Percentiles rank a stretch among this genome's conserved stretches.
Conservation (phyloP, 1,140 invertebrate species). For the Euwallacea fornicatus region DNA sequence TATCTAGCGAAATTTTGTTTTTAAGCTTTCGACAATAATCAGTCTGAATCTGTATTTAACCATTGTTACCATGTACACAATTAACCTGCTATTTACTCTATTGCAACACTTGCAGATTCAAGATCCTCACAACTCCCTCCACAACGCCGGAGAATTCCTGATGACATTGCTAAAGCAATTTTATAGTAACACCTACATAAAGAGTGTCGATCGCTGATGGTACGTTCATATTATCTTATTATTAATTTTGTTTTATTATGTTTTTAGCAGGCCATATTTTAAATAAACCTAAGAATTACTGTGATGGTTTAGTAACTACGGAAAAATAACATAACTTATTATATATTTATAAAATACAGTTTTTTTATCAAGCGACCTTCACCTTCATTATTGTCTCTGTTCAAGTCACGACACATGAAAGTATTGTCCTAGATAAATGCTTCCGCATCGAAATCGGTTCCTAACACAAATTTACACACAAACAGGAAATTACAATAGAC, state of each 20-base stretch:
- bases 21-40: neutral
- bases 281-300: constrained; percentile 1
- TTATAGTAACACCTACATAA: constrained; percentile 50
- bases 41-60: constrained; percentile 7
- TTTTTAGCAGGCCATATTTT: neutral
- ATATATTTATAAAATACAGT: too few relatives aligned
- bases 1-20: neutral
- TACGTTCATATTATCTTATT: neutral
- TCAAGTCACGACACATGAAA: too few relatives aligned
- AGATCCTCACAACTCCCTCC: constrained; percentile 51
- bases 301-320: neutral
- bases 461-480: too few relatives aligned
- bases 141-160: constrained; percentile 48
- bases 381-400: too few relatives aligned
- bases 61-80: constrained; percentile 11
- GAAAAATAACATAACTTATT: too few relatives aligned
- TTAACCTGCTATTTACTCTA: too few relatives aligned
- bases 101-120: constrained; percentile 46
- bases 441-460: too few relatives aligned
- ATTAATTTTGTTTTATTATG: neutral
- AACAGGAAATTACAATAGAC: too few relatives aligned
- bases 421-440: too few relatives aligned
- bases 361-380: too few relatives aligned
- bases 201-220: constrained; percentile 3
- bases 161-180: constrained; percentile 46